Conservation (phyloP, 2,113 vertebrate species). For the Atractosteus spatula region DNA sequence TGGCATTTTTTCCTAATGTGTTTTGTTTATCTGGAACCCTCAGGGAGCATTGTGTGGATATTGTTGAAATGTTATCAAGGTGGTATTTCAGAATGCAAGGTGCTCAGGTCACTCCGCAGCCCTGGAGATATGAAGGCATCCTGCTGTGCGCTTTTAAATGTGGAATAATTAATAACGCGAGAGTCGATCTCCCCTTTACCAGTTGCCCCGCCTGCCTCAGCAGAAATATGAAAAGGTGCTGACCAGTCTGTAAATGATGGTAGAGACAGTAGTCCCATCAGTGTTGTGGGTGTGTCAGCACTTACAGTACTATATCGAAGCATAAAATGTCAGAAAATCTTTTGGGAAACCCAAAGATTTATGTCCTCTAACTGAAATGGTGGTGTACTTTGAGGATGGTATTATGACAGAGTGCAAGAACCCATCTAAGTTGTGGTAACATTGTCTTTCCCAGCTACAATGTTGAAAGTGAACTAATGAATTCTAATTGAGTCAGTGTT, state of each 20-base stretch:
- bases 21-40: conserved; percentile 40
- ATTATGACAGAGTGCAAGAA: too few species aligned
- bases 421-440: too few species aligned
- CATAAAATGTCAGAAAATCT: too few species aligned
- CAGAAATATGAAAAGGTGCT: not conserved
- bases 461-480: too few species aligned
- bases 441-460: too few species aligned
- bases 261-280: not conserved
- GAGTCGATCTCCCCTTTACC: not conserved
- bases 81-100: conserved; percentile 36
- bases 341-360: too few species aligned
- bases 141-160: not conserved
- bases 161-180: not conserved
- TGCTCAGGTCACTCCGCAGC: conserved; percentile 39
- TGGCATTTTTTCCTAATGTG: conserved; percentile 53
- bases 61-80: conserved; percentile 43
- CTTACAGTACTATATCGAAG: too few species aligned
- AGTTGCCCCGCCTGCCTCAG: not conserved
- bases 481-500: too few species aligned
- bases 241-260: not conserved
- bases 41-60: conserved; percentile 43
- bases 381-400: too few species aligned
- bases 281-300: too few species aligned
- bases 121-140: not conserved
- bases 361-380: too few species aligned